Evolutionary conservation across 2,113 vertebrate genomes (phyloP).

Genomic region (Pipra filicauda): DNA sequence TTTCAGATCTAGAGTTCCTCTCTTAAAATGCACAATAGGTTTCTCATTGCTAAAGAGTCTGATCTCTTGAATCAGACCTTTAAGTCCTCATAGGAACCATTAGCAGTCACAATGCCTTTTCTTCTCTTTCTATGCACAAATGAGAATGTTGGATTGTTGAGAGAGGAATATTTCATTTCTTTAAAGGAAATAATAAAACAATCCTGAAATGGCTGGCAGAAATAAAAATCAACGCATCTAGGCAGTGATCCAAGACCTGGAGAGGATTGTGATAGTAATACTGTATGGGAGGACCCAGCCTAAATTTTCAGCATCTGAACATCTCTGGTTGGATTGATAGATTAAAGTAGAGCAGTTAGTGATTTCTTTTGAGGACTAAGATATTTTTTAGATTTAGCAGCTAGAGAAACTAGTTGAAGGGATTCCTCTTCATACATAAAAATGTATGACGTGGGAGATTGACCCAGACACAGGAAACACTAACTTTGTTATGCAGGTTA

Average conservation of each 20-base stretch:
- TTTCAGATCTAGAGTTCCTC: background rate
- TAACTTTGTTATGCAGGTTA: background rate
- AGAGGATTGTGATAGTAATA: background rate
- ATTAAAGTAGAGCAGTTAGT: background rate
- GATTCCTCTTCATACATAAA: background rate
- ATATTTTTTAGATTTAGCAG: background rate
- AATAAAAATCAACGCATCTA: slow-evolving; percentile 5
- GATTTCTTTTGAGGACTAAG: background rate
- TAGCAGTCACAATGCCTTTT: background rate
- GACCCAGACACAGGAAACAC: background rate
- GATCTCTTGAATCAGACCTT: background rate
- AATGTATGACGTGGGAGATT: background rate
- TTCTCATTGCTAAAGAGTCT: background rate
- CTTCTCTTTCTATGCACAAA: background rate
- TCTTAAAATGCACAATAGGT: background rate
- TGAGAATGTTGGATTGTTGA: background rate
- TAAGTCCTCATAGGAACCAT: background rate
- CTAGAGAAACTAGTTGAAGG: background rate
- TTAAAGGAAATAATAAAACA: slow-evolving; percentile 12
- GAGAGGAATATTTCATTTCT: background rate
- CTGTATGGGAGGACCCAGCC: background rate
- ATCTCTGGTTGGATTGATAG: background rate
- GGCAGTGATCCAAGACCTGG: background rate
- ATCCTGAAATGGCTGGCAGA: slow-evolving; percentile 6
- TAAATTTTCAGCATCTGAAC: background rate